Base-by-base conservation (phyloP, 2,888 invertebrate species). In the Parasteatoda lunata region DNA sequence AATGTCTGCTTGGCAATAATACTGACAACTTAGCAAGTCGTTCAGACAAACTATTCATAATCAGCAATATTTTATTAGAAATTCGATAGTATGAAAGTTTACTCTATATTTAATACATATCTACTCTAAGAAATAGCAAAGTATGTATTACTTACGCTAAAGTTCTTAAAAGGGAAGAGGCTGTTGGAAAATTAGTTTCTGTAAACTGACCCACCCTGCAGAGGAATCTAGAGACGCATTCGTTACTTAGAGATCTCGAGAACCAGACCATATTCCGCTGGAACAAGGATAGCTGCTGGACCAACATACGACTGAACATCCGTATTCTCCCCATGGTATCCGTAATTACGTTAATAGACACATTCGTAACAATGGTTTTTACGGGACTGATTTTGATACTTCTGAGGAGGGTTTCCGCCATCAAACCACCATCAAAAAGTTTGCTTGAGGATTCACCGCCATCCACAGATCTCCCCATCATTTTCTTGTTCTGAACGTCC, bases 151-250 rank as follows among this genome's bases (percentile, higher is more conserved):
- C 86, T 87, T 49, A 87, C 86, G 81, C 77, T 45, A 87, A 49
- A 73, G 81, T 64, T 75, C 86, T 49, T 45, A 87, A 48, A n/a
- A 77, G 7, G 3, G 81, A 72, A 45, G 86, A 77, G 1, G 70
- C 77, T 59, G 71, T 77, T 6, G 86, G 86, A 30, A 87, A 87
- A 6, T 81, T 81, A 2, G 72, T 70, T 52, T 87, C 77, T 0
- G 86, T 87, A 15, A 87, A 87, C 48, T 82, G 86, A 1, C 86
- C 86, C 8, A 87, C 86, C 52, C 86, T 51, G 52, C 86, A 87
- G 64, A 87, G 48, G 59, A 87, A 87, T n/a, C 72, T 48, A 9
- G 71, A 48, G 1, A 87, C 69, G 49, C 86, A 87, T 30, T 77
- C 77, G n/a, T 72, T 77, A 59, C 77, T 81, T 9, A 87, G 59